Conservation (phyloP, 2,797 vertebrate species). For the Lagorchestes hirsutus region DNA sequence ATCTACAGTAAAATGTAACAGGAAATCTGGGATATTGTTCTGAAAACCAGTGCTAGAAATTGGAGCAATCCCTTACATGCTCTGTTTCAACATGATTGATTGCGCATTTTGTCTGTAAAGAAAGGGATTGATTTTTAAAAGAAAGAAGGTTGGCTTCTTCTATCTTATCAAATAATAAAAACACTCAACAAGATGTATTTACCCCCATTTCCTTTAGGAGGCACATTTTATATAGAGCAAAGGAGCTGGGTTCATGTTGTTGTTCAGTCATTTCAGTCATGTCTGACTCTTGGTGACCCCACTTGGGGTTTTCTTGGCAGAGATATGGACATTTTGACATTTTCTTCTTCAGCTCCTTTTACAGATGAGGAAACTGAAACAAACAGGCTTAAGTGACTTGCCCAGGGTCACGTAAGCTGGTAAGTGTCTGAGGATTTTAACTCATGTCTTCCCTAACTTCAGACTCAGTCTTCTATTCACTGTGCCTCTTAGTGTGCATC, state of each 20-base stretch:
- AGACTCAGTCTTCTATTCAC: too few species aligned
- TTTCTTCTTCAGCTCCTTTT: neutral
- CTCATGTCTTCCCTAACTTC: too few species aligned
- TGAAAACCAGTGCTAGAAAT: conserved; percentile 9
- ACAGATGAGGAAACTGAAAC: neutral
- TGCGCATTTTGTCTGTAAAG: neutral
- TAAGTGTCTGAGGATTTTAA: too few species aligned
- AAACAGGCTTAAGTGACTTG: neutral
- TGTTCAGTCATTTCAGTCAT: neutral
- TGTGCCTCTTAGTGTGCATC: neutral
- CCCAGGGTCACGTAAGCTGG: too few species aligned
- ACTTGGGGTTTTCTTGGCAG: neutral
- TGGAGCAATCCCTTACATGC: conserved; percentile 44
- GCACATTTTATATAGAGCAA: neutral
- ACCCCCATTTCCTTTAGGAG: neutral
- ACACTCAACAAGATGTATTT: neutral
- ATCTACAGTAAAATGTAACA: conserved; percentile 43
- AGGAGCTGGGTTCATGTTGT: neutral
- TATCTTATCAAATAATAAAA: conserved; percentile 9
- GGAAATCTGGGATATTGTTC: conserved; percentile 42
- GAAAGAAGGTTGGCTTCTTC: conserved; percentile 9
- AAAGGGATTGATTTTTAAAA: neutral
- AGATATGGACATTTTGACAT: neutral
- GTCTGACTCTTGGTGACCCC: neutral
- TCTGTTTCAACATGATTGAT: neutral